A percentile compares a stretch with the other conserved stretches of the same genome.
phyloP scores from a whole-genome alignment of 2,797 vertebrate species.

The Bovichtus variegatus region DNA sequence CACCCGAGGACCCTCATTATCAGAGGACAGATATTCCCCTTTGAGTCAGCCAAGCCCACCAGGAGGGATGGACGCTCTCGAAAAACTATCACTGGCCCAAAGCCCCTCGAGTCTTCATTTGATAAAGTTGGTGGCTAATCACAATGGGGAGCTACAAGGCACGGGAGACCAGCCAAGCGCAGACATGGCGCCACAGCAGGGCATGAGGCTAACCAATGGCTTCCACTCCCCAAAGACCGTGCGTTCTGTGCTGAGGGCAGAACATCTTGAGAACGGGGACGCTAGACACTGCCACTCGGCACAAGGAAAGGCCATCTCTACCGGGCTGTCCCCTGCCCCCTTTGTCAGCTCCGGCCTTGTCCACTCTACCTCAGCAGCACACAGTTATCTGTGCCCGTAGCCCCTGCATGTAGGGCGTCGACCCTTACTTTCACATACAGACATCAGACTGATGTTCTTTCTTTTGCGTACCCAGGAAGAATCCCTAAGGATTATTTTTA shows the following conservation, averaged over 20 bases:
- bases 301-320: slow-evolving; percentile 76
- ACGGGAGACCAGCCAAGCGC: slow-evolving; percentile 39
- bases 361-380: slow-evolving; percentile 84
- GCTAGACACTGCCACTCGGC: slow-evolving; percentile 77
- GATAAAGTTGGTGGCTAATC: slow-evolving; percentile 69
- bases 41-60: slow-evolving; percentile 48
- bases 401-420: slow-evolving; percentile 51
- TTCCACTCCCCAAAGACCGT: slow-evolving; percentile 83
- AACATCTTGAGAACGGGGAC: slow-evolving; percentile 82
- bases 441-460: slow-evolving; percentile 50
- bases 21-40: slow-evolving; percentile 66
- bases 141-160: slow-evolving; percentile 69
- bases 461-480: slow-evolving; percentile 53
- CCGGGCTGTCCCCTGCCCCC: slow-evolving; percentile 73
- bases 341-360: slow-evolving; percentile 83
- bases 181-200: slow-evolving; percentile 63
- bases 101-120: slow-evolving; percentile 69
- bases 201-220: slow-evolving; percentile 85
- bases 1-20: slow-evolving; percentile 70
- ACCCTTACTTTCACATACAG: slow-evolving; percentile 37
- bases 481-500: slow-evolving; percentile 67
- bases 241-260: slow-evolving; percentile 62
- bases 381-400: slow-evolving; percentile 85
- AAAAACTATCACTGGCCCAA: slow-evolving; percentile 64
- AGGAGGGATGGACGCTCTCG: slow-evolving; percentile 47